Evolutionary conservation across 2,113 vertebrate species (phyloP).

Genomic region (Osmerus mordax): DNA sequence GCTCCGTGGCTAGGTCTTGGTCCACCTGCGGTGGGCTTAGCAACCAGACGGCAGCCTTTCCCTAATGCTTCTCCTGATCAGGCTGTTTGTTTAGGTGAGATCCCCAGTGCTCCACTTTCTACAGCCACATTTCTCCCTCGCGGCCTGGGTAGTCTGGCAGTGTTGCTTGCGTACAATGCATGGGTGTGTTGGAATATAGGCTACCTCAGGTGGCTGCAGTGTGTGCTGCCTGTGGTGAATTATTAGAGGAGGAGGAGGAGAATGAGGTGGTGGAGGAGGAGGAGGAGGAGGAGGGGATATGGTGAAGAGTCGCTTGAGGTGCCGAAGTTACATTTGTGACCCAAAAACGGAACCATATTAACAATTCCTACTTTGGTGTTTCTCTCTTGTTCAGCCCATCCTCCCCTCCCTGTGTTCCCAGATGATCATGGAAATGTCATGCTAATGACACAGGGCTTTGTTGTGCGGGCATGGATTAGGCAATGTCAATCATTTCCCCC

Average conservation of each 20-base stretch:
- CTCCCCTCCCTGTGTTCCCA: constrained; percentile 31
- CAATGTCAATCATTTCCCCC: constrained; percentile 57
- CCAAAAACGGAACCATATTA: constrained; percentile 39
- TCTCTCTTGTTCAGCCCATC: background rate
- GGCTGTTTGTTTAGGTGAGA: constrained; percentile 49
- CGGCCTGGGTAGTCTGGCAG: constrained; percentile 28
- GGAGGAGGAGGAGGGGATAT: constrained; percentile 6
- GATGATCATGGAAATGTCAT: constrained; percentile 56
- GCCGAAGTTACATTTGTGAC: constrained; percentile 33
- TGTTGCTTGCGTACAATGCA: constrained; percentile 55
- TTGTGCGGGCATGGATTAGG: constrained; percentile 48
- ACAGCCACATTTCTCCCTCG: constrained; percentile 26
- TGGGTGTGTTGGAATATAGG: constrained; percentile 48
- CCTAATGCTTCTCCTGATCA: constrained; percentile 39
- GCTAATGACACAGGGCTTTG: constrained; percentile 54
- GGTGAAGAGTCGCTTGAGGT: constrained; percentile 10
- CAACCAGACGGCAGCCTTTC: constrained; percentile 42
- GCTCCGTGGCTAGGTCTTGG: constrained; percentile 6
- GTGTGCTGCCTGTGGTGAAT: constrained; percentile 37
- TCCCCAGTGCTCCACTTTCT: constrained; percentile 42
- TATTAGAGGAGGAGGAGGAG: constrained; percentile 14
- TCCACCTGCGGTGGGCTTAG: constrained; percentile 46
- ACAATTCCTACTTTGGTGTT: constrained; percentile 36
- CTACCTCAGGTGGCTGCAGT: constrained; percentile 45
- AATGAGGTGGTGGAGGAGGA: background rate